Percentiles rank a stretch among this genome's conserved stretches.
Evolutionary conservation across 2,888 invertebrate species (phyloP).

Genomic region (Leptopilina myrica): DNA sequence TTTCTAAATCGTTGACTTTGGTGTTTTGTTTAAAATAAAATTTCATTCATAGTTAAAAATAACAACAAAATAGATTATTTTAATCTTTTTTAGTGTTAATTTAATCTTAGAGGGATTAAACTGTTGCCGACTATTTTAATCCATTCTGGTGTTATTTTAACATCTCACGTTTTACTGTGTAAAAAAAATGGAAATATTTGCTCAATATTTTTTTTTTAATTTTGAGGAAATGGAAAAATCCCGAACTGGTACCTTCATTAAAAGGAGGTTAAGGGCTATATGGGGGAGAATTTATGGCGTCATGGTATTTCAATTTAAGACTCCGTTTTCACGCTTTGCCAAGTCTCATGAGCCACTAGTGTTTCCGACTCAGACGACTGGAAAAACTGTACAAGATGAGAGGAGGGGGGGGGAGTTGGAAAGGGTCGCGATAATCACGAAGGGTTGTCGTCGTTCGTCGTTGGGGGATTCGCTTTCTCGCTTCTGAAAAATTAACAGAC

Average conservation of each 20-base stretch:
- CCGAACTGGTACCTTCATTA: not conserved
- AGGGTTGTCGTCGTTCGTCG: conserved; percentile 17
- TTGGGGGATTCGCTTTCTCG: conserved; percentile 22
- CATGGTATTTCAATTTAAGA: conserved; percentile 1
- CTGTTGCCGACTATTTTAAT: too few species aligned
- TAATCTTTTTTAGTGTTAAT: too few species aligned
- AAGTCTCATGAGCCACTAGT: conserved; percentile 9
- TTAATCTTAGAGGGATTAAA: too few species aligned
- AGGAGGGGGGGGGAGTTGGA: conserved; percentile 7
- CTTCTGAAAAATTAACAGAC: conserved; percentile 32
- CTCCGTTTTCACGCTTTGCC: conserved; percentile 23
- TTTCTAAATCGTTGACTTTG: too few species aligned
- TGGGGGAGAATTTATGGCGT: not conserved
- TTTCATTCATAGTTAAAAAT: too few species aligned
- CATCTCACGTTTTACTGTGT: too few species aligned
- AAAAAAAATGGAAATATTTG: too few species aligned
- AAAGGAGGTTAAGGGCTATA: not conserved
- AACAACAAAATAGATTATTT: too few species aligned
- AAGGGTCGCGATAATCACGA: conserved; percentile 37
- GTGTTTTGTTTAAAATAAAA: too few species aligned
- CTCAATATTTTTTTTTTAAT: too few species aligned
- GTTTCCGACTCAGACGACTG: conserved; percentile 28
- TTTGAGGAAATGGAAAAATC: not conserved
- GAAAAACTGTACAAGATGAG: conserved; percentile 31
- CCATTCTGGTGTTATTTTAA: too few species aligned